Base-by-base conservation (phyloP, 2,888 invertebrate species). In the Agrilus biguttatus region DNA sequence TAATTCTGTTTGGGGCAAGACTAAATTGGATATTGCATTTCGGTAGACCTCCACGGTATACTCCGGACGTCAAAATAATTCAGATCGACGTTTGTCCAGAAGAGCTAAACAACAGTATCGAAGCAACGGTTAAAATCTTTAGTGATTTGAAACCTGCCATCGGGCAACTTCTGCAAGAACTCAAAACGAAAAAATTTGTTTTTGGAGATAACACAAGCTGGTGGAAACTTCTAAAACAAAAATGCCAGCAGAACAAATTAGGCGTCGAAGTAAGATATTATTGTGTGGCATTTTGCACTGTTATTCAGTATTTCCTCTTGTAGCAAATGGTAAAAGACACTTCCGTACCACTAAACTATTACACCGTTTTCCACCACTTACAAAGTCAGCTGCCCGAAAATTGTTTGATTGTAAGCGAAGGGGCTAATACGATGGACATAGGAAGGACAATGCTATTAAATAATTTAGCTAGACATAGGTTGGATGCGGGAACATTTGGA, bases 21-120 rank as follows among this genome's bases (percentile, higher is more conserved):
- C 72, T 96, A 14, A 97, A 97, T 69, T 97, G 97, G 97, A 96
- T 97, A 69, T 73, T 97, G 47, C 96, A 97, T 68, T 97, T 96
- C 70, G 96, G 96, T 2, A 78, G 82, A 43, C 69, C 85, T 14
- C 96, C 95, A 1, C 70, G 96, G 35, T 96, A 82, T 65, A 75
- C 78, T 14, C 72, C 77, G 1, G 72, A 85, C 58, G 90, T 90
- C 5, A 89, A 91, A 70, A 69, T 96, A 49, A 87, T 96, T 54
- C 95, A 89, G 80, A 78, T 91, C 37, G 96, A 96, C 59, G 73
- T 93, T 42, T 75, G 73, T 43, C 78, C 91, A 0, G 96, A 96
- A 65, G 96, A 97, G 63, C 71, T 96, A 54, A 83, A 95, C 62
- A 95, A 93, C 65, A 93, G 92, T 51, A 75, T 91, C 2, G 71